Base-by-base conservation (phyloP, 2,797 vertebrate genomes). In the Pseudochaenichthys georgianus region DNA sequence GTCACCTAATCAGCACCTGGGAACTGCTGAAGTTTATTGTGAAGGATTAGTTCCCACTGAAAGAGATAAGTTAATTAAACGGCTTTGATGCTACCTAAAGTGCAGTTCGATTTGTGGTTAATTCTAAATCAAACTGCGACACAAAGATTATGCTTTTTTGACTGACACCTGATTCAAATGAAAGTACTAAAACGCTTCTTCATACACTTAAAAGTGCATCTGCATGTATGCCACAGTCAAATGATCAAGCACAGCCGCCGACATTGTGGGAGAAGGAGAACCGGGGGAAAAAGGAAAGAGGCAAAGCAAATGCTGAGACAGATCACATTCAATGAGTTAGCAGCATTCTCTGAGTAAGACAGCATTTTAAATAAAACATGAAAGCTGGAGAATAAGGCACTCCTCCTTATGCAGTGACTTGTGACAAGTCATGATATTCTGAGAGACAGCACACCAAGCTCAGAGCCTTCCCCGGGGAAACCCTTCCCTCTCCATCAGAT, bases 291-390 rank as follows among this genome's bases (percentile, higher is more conserved):
- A 51, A 60, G 63, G 75, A 61, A 52, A 21, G 31, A 51, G 58
- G 75, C 50, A 65, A 70, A 73, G 70, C 73, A 64, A 73, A 72
- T 47, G 78, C 75, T 82, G 81, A 86, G 82, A 82, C 76, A 75
- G 77, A 92, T 91, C 84, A 80, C 88, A 88, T 85, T 89, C 80
- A 82, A 53, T 84, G 87, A 92, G 82, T 91, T 90, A 68, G 87
- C 87, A 84, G 88, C 84, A 72, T 83, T 90, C 87, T 82, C 80
- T 43, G 64, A 86, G 65, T 74, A 82, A 82, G 91, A 90, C 87
- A 81, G 88, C 79, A 19, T 87, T 81, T 91, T 93, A 89, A 92
- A 94, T 93, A 91, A 93, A 93, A 93, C 87, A 93, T 93, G 89
- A 92, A 92, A 80, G 88, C 86, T 66, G 75, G 80, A 89, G 84